Base-by-base conservation (phyloP, 2,113 vertebrate species). In the Gymnocephalus cernua region DNA sequence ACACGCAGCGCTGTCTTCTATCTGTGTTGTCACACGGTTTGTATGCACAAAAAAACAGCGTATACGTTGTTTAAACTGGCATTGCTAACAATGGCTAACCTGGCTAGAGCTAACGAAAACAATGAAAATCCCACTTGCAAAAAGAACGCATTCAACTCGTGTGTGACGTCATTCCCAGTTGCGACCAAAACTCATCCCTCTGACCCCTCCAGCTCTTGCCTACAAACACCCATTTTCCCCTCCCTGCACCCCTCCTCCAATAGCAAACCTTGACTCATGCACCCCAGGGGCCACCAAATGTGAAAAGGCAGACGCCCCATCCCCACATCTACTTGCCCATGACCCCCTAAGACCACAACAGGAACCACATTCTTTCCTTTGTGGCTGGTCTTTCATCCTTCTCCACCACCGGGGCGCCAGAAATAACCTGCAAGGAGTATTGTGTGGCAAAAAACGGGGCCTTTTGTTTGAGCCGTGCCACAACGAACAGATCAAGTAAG, bases 361-460 rank as follows among this genome's bases (percentile, higher is more conserved):
- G 93, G 93, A 94, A 91, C 88, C 80, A 85, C 89, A 93, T 93
- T 93, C 90, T 93, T 93, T 90, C 88, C 90, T 93, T 93, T 94
- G 92, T 92, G 90, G 64, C 74, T 58, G 48, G 71, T 86, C 88
- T 92, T 93, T 91, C 85, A 91, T 93, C 91, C 89, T 87, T 88
- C 83, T 87, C 82, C 63, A 72, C 70, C 18, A 7, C 68, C 57
- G 56, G 47, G 71, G 64, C 77, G 88, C 82, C 75, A 91, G 84
- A 88, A 93, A 93, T 91, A 92, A 93, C 91, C 91, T 90, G 80
- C 53, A 14, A 83, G 68, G 59, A 84, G 84, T 50, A 86, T 89
- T 89, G 86, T 89, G 57, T 41, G 65, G 75, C 58, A 75, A 77
- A 79, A 88, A 76, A 74, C 9, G 0, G 41, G 61, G 35, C 59